Evolutionary conservation across 2,888 invertebrate genomes (phyloP).

Genomic region (Steromphala cineraria): DNA sequence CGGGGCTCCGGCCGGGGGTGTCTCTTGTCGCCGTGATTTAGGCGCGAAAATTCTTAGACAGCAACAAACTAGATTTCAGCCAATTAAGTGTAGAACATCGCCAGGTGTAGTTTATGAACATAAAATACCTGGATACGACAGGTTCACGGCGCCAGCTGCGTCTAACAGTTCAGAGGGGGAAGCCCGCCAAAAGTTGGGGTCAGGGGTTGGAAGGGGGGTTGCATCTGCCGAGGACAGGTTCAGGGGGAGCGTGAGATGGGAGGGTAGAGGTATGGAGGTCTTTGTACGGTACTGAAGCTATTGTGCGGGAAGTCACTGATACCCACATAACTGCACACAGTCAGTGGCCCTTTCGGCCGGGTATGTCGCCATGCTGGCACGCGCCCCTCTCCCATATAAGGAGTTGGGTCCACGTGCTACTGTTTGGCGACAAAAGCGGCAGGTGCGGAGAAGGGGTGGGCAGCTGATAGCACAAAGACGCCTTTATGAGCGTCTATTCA

Average conservation of each 20-base stretch:
- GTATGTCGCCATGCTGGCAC: constrained; percentile 18
- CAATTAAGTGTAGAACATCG: neutral
- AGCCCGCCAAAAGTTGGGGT: constrained; percentile 20
- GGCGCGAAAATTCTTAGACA: neutral
- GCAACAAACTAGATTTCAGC: neutral
- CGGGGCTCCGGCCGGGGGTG: too few relatives aligned
- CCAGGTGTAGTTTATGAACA: constrained; percentile 18
- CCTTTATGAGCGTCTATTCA: constrained; percentile 23
- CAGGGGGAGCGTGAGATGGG: neutral
- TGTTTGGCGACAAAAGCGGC: constrained; percentile 26
- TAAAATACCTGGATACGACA: neutral
- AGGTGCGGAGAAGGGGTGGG: constrained; percentile 29
- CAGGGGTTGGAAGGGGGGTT: neutral
- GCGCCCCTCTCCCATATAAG: constrained; percentile 22
- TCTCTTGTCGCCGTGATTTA: neutral
- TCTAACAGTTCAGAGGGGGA: neutral
- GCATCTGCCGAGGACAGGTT: constrained; percentile 9
- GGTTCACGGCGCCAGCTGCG: constrained; percentile 14
- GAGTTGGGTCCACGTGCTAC: constrained; percentile 19
- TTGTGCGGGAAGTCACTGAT: neutral
- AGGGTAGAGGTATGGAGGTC: neutral
- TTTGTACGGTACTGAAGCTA: constrained; percentile 7
- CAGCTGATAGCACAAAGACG: constrained; percentile 40
- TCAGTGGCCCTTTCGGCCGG: neutral
- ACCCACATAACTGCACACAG: constrained; percentile 21